phyloP scores from a whole-genome alignment of 2,888 invertebrate genomes.

The Clitarchus hookeri region DNA sequence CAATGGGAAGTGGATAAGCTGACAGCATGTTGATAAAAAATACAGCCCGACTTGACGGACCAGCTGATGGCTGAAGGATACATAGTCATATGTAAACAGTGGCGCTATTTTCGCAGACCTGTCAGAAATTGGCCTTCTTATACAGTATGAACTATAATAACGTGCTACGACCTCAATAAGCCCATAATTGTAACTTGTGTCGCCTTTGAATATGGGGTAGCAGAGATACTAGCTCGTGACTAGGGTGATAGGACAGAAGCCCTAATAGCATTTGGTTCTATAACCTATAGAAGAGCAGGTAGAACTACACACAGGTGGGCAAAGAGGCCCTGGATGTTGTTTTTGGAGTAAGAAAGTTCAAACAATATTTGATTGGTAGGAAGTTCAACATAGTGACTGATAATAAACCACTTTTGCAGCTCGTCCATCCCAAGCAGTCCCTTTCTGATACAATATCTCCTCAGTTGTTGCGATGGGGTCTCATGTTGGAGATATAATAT shows the following conservation, averaged over 20 bases:
- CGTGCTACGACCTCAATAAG: neutral
- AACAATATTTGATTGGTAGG: neutral
- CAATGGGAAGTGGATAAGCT: too few species aligned
- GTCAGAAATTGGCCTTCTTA: too few species aligned
- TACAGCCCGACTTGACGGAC: too few species aligned
- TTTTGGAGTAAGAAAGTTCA: neutral
- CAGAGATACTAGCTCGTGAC: neutral
- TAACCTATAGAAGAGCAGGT: neutral
- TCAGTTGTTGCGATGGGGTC: neutral
- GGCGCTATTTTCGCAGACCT: too few species aligned
- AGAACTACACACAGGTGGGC: neutral
- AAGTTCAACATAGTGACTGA: neutral
- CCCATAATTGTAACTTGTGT: neutral
- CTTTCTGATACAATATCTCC: neutral
- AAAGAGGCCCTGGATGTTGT: neutral
- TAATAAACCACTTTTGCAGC: neutral
- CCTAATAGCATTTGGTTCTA: neutral
- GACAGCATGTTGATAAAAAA: too few species aligned
- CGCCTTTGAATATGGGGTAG: neutral
- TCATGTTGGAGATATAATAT: neutral
- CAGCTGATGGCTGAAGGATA: too few species aligned
- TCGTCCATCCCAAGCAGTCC: neutral
- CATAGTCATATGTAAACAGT: too few species aligned
- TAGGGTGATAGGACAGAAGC: neutral
- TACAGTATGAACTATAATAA: too few species aligned